Evolutionary conservation across 2,113 vertebrate genomes (phyloP), one percentile per base, ranked within the genome.

Genomic region (Pseudorasbora parva): DNA sequence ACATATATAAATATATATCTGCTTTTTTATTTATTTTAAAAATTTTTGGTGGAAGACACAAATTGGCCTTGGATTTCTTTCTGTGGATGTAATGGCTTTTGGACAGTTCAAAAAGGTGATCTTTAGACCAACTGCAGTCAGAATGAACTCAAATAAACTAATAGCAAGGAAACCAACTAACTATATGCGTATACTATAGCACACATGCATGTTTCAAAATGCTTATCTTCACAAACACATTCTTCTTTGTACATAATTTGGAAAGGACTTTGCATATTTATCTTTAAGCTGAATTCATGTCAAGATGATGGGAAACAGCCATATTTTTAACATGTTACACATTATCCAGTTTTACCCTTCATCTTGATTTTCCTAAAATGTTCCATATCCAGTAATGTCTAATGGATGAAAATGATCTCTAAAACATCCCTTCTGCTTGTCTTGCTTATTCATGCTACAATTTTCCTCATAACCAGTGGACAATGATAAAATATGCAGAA

Each of bases 301-400:
- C 82, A 86, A 79, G 62, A 64, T 45, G 84, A 79, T 54, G 37
- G 19, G 73, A 72, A 69, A 56, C 23, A 27, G 86, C 78, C 87
- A 90, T 41, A 89, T 91, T 81, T 91, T 81, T 83, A 91, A 88
- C 88, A 87, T 88, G 88, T 89, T 88, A 87, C 89, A 89, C 92
- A 91, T 90, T 88, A 90, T 87, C 88, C 84, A 89, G 75, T 78
- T 62, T 82, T 74, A 86, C 85, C 89, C 86, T 72, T 90, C 87
- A 85, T 86, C 89, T 87, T 89, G 66, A 79, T 43, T 72, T 30
- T 78, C 87, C 83, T 72, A 90, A 88, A 85, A 84, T 54, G 64
- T 86, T 85, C 37, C 45, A 81, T 90, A 90, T 84, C 87, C 86
- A 83, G 64, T 6, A 27, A 87, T 86, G 72, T 86, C 37, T 83